Evolutionary conservation across 1,140 invertebrate species (phyloP).

Genomic region (Drosophila obscura): DNA sequence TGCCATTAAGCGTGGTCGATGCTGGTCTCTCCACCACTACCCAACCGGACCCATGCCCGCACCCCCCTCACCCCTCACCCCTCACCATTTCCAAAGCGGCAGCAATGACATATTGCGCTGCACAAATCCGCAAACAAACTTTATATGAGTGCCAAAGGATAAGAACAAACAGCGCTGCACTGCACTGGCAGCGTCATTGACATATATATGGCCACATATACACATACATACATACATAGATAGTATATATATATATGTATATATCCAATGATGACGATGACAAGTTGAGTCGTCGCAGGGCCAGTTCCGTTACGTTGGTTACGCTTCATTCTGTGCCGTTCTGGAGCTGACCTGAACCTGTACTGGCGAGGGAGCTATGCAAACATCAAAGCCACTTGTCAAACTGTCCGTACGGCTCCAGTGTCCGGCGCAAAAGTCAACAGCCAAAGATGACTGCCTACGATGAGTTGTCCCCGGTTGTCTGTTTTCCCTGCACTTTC

Average conservation of each 20-base stretch:
- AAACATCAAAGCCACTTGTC: constrained; percentile 73
- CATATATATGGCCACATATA: constrained; percentile 62
- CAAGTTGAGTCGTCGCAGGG: constrained; percentile 33
- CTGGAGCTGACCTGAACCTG: constrained; percentile 29
- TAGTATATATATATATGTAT: constrained; percentile 1
- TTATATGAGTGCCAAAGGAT: constrained; percentile 81
- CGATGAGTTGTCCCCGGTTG: constrained; percentile 6
- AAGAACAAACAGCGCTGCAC: constrained; percentile 68
- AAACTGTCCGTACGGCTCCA: constrained; percentile 35
- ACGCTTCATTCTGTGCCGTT: not conserved
- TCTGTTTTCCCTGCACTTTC: constrained; percentile 35
- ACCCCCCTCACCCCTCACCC: constrained; percentile 23
- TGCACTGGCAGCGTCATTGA: constrained; percentile 69
- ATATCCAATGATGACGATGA: constrained; percentile 11
- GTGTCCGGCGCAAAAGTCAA: constrained; percentile 31
- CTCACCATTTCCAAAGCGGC: constrained; percentile 34
- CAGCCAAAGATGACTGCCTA: constrained; percentile 38
- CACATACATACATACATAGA: constrained; percentile 11
- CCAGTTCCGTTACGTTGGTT: constrained; percentile 4
- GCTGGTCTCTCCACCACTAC: constrained; percentile 20
- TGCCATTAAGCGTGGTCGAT: constrained; percentile 75
- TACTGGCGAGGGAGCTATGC: constrained; percentile 23
- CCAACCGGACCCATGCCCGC: not conserved
- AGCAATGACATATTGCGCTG: constrained; percentile 81
- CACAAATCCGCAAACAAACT: constrained; percentile 82